These are phyloP conservation scores for Drosophila orena DNA, from an alignment of 1,140 invertebrate species.

Conservation along the genomic window DNA sequence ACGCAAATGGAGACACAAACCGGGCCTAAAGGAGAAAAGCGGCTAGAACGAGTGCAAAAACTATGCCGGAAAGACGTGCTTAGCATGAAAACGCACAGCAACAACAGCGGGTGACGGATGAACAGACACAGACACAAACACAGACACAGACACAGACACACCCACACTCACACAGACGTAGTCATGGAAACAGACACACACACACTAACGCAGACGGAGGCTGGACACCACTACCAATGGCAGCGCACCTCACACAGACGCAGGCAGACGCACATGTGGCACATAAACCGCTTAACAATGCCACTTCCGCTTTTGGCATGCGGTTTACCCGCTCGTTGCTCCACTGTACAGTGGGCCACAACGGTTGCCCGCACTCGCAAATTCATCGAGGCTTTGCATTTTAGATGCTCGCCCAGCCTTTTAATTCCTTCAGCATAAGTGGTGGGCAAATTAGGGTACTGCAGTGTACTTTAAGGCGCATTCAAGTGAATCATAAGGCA, in stretches of 20 bases:
- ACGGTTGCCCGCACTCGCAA: neutral
- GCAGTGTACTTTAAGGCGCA: too few relatives aligned
- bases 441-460: too few relatives aligned
- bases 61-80: conserved; percentile 81
- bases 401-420: neutral
- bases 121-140: conserved; percentile 37
- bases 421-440: neutral
- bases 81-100: conserved; percentile 76
- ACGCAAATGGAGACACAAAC: conserved; percentile 36
- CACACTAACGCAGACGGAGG: conserved; percentile 6
- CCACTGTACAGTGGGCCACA: conserved; percentile 21
- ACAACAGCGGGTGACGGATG: conserved; percentile 38
- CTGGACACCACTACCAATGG: conserved; percentile 30
- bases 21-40: conserved; percentile 7
- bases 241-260: neutral
- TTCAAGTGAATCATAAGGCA: too few relatives aligned
- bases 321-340: conserved; percentile 64
- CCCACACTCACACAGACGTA: conserved; percentile 14
- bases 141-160: conserved; percentile 8
- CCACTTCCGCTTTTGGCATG: conserved; percentile 82
- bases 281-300: conserved; percentile 81
- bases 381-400: neutral
- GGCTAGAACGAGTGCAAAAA: conserved; percentile 61
- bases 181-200: neutral
- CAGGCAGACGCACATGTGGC: conserved; percentile 43